Base-by-base conservation (phyloP, 2,797 vertebrate genomes). In the Naso thynnoides region DNA sequence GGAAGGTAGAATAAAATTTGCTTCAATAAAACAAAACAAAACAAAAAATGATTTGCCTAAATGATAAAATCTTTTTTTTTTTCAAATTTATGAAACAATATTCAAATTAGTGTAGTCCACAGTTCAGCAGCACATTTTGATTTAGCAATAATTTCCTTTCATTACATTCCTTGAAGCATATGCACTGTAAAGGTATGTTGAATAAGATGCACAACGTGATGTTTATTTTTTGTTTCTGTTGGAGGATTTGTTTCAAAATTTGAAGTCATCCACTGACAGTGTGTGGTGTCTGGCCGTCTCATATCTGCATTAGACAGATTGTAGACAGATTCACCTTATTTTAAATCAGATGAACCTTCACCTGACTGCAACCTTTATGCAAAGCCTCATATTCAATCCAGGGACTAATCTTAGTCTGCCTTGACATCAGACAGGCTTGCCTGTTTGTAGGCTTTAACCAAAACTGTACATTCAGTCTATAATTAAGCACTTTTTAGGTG, bases 281-380 rank as follows among this genome's bases (percentile, higher is more conserved):
- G 5, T 24, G 53, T 9, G 3, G 11, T 50, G 76, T 86, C 59
- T 73, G 53, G 36, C 55, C 3, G 21, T 54, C 26, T 81, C 72
- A 76, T 62, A 73, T 77, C 48, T 71, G 56, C 47, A 38, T 59
- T 62, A 86, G 79, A 90, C 89, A 88, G 82, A 90, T 82, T 84
- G 16, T 27, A 61, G 72, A 70, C 29, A 11, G 62, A 65, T 72
- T 84, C 70, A 87, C 75, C 68, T 84, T 14, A 75, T 75, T 77
- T 67, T 85, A 87, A 90, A 88, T 57, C 88, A 81, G 82, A 82
- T 85, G 41, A 90, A 86, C 85, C 78, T 78, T 93, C 78, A 92
- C 92, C 92, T 93, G 91, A 93, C 92, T 88, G 86, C 82, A 92
- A 93, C 91, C 93, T 92, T 84, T 76, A 82, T 56, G 39, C 27